Base-by-base conservation (phyloP, 2,888 invertebrate genomes). In the Anarsia innoxiella region DNA sequence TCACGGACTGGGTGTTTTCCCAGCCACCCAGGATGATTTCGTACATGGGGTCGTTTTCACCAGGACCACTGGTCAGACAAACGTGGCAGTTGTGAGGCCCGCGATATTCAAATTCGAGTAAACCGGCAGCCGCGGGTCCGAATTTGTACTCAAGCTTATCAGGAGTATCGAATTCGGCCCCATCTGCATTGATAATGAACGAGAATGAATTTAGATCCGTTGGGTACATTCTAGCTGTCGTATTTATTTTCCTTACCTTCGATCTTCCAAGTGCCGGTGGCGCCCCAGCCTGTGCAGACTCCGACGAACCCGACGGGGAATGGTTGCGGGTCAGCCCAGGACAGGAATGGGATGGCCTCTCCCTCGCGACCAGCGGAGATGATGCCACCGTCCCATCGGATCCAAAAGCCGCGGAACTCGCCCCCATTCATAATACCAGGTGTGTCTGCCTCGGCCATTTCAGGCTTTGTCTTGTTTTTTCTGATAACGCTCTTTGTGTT, bases 231-330 rank as follows among this genome's bases (percentile, higher is more conserved):
- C 8, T 19, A 72, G 46, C 48, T 39, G 31, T 32, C 12, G 9
- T 30, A 29, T 32, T 14, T 28, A 27, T 3, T 9, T 15, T 15
- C 43, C 58, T 41, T 83, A 93, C 92, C 91, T 85, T 93, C 93
- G 53, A 95, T 88, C 46, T 91, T 85, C 95, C 95, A 95, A 27
- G 90, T 87, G 23, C 95, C 95, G 36, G 77, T 83, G 8, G 94
- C 92, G 11, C 95, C 95, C 93, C 94, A 95, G 32, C 94, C 94
- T 30, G 95, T 95, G 76, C 93, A 93, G 16, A 94, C 88, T 29
- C 94, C 95, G 29, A 93, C 89, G 68, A 90, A 91, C 44, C 87
- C 88, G 39, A 95, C 87, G 8, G 88, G 88, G 66, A 93, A 89
- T 2, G 90, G 88, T 46, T 91, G 88, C 1, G 90, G 89, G 59